Base-by-base conservation (phyloP, 2,113 vertebrate species). In the Hippocampus zosterae region DNA sequence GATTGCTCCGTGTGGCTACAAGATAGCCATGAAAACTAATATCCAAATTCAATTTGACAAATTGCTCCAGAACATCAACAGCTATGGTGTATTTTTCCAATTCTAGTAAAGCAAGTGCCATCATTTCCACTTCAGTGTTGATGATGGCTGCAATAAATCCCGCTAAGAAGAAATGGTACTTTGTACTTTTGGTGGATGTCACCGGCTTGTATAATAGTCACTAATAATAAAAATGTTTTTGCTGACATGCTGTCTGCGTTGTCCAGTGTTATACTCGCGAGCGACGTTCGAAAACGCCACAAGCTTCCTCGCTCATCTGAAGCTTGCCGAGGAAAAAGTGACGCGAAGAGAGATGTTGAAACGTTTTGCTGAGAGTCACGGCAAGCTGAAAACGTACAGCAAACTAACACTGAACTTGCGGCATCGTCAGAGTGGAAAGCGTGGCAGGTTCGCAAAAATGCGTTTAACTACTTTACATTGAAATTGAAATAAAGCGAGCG, bases 21-120 rank as follows among this genome's bases (percentile, higher is more conserved):
- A 77, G 80, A 88, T 76, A 71, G 75, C 78, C 84, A 77, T 81
- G 80, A 82, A 87, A 89, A 85, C 69, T 71, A 81, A 79, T 82
- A 88, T 85, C 74, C 75, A 85, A 87, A 83, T 83, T 83, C 79
- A 84, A 84, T 87, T 87, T 78, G 72, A 73, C 66, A 83, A 82
- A 82, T 83, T 81, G 80, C 71, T 81, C 42, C 64, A 79, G 67
- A 73, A 83, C 70, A 81, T 83, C 67, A 77, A 70, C 73, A 79
- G 73, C 56, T 72, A 69, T 71, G 59, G 56, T 75, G 42, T 19
- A 65, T 77, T 78, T 76, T 37, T 68, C 73, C 50, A 73, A 19
- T 80, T 81, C 42, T 65, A 78, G 53, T 50, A 64, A 75, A 77
- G 68, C 66, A 59, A 78, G 79, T 76, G 72, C 76, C 72, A 66